Base-by-base conservation (phyloP, 2,797 vertebrate species). In the Lithobates sylvaticus region DNA sequence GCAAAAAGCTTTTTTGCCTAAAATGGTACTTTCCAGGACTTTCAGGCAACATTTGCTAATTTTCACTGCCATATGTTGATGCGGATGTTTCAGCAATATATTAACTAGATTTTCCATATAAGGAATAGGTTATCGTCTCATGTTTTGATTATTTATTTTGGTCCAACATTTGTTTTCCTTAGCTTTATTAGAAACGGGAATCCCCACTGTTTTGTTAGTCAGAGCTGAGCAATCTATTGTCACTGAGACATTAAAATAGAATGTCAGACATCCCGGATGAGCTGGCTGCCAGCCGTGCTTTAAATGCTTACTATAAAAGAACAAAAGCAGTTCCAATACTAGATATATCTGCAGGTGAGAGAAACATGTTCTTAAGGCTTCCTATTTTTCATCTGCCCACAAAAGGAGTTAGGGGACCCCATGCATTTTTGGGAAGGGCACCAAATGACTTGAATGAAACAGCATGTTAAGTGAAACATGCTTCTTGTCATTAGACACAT, bases 241-340 rank as follows among this genome's bases (percentile, higher is more conserved):
- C 47, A 69, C 3, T 3, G 39, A 29, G 15, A 77, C n/a, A 69
- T 84, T 61, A 71, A 84, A 70, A 84, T 81, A 71, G 78, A 78
- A 29, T 65, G 32, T 65, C 29, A 78, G 58, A 67, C 34, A 61
- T 32, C 27, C 50, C 50, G 27, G 54, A 67, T 50, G 3, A 76
- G 21, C 64, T 68, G 27, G 72, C n/a, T 29, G 34, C 29, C 54
- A 69, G 64, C 29, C 42, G 34, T 54, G 21, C 27, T 50, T 76
- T 68, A 32, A 67, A 84, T 36, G 18, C 34, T 68, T 65, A 42
- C 81, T n/a, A 47, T 34, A 23, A 32, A 69, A 50, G 13, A 23
- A 69, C 39, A 36, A 36, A 76, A 18, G 61, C 7, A 9, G 5
- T 23, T n/a, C 8, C 23, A 65, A 65, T 26, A 12, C 61, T 26